Evolutionary conservation across 2,113 vertebrate species (phyloP), one percentile per base, ranked within the genome.

Genomic region (Corythornis vintsioides): DNA sequence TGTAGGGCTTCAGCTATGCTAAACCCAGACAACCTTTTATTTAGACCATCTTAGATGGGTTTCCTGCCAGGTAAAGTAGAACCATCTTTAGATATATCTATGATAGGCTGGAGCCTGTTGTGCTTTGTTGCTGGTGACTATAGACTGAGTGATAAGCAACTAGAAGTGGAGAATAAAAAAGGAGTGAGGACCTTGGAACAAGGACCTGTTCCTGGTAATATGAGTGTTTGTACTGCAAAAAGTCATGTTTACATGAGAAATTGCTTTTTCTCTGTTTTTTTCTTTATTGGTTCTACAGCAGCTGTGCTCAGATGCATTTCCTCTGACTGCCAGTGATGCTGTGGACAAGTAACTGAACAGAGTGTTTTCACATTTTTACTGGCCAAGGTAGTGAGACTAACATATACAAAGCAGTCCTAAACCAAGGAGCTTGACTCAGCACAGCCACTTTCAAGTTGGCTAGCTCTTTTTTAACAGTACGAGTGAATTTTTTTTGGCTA

Each of bases 211-310:
- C 90, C 61, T 63, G 25, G 31, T 65, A 47, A 19, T 83, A 47
- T 7, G 60, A 24, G 43, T 65, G 48, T 75, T 74, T 24, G 67
- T 85, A 82, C 75, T 64, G 31, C 35, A 92, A 18, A 55, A 88
- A 71, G 89, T 72, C 72, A n/a, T 77, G 94, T 96, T 96, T 96
- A 96, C 96, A 88, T 42, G 81, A 93, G 89, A 93, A 82, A 83
- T n/a, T 48, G 20, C 67, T 79, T 92, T 92, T 89, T 93, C 77
- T 94, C 16, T 75, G 29, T 25, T 80, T 42, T 35, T 79, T 50
- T 88, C 35, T 69, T 45, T 40, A n/a, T 77, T 71, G 43, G 10
- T 80, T 90, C 70, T 80, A 59, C 52, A 61, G 84, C 82, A 77
- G 75, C 64, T 85, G 79, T 80, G 56, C 55, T 95, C 52, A 66